phyloP scores from a whole-genome alignment of 2,113 vertebrate species.

The Jaculus jaculus region DNA sequence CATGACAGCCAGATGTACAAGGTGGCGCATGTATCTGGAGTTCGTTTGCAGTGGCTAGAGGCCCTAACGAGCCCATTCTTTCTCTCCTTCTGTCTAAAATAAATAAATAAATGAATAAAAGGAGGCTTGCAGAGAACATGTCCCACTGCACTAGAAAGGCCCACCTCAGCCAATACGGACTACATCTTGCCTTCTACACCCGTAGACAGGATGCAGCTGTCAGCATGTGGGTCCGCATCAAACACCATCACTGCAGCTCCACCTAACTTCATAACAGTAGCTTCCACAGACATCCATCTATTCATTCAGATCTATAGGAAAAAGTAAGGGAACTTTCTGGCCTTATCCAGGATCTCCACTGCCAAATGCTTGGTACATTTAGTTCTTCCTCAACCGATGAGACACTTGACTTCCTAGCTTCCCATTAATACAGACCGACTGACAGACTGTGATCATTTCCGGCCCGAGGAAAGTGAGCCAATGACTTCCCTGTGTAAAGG shows the following conservation, averaged over 20 bases:
- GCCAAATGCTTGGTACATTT: not conserved
- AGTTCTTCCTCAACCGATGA: not conserved
- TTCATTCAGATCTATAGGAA: not conserved
- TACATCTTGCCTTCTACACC: slow-evolving; percentile 22
- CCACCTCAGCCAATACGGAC: not conserved
- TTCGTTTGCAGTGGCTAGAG: too few species aligned
- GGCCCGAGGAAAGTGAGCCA: not conserved
- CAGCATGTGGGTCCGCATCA: not conserved
- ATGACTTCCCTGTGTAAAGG: not conserved
- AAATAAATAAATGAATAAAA: not conserved
- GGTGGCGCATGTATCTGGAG: too few species aligned
- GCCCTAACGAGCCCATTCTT: too few species aligned
- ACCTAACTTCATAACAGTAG: not conserved
- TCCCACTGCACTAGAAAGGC: not conserved
- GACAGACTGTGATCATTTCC: not conserved
- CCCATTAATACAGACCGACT: not conserved
- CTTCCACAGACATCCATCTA: not conserved
- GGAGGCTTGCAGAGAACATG: not conserved
- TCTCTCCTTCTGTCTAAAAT: too few species aligned
- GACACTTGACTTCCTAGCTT: not conserved
- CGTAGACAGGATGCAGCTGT: not conserved
- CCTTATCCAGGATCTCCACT: not conserved
- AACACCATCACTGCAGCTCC: not conserved
- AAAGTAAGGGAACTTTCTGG: slow-evolving; percentile 2
- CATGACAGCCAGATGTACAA: too few species aligned